Conservation (phyloP, 2,797 vertebrate genomes). For the Dicrostonyx torquatus region DNA sequence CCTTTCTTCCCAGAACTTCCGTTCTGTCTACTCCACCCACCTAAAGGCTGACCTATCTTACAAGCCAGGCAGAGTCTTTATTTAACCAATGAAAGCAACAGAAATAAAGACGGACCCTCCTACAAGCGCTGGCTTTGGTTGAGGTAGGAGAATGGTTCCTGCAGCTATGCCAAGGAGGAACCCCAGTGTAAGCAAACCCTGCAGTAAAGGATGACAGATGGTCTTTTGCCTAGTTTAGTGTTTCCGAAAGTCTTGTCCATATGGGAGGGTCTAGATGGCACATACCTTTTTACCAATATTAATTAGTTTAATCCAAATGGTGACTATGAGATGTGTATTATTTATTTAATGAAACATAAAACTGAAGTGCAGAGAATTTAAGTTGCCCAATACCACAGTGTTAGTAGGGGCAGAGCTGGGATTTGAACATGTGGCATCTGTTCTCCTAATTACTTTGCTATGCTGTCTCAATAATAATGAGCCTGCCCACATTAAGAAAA, state of each 20-base stretch:
- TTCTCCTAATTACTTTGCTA: background rate
- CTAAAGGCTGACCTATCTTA: no score
- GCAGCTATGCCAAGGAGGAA: background rate
- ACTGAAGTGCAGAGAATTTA: background rate
- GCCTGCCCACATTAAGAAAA: background rate
- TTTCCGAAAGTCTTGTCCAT: background rate
- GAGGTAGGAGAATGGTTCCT: background rate
- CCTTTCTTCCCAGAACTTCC: no score
- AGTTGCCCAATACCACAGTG: background rate
- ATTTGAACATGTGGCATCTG: background rate
- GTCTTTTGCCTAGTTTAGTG: background rate
- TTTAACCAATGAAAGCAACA: no score
- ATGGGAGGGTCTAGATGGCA: background rate
- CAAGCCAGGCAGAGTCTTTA: no score
- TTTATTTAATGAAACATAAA: slow-evolving; percentile 19
- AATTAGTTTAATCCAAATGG: background rate
- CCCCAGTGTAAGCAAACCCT: background rate
- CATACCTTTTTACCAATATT: slow-evolving; percentile 12
- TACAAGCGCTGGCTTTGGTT: background rate
- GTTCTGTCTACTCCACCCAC: no score
- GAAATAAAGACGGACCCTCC: no score
- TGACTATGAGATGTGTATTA: background rate
- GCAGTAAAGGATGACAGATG: background rate
- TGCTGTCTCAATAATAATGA: background rate
- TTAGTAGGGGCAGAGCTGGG: background rate